A percentile compares a stretch with the other conserved stretches of the same genome.
These are phyloP conservation scores for Stegastes partitus DNA, from an alignment of 2,113 vertebrate species.

Conservation along the genomic window DNA sequence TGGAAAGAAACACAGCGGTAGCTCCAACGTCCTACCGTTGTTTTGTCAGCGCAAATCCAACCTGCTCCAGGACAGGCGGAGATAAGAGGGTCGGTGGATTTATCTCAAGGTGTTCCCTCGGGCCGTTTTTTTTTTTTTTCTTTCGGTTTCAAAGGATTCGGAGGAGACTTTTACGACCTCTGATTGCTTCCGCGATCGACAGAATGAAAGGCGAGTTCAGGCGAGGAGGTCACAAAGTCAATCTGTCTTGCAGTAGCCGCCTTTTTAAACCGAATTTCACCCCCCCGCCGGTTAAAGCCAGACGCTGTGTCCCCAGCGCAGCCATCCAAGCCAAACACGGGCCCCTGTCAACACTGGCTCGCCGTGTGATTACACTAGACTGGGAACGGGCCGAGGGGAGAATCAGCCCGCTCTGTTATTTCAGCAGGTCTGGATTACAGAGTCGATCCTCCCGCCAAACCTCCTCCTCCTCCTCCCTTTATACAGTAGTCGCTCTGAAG, in stretches of 20 bases:
- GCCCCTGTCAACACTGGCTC: slow-evolving; percentile 71
- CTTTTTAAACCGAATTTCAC: neutral
- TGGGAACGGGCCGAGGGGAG: slow-evolving; percentile 66
- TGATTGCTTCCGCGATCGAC: slow-evolving; percentile 29
- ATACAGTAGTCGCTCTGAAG: slow-evolving; percentile 70
- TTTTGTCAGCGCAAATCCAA: slow-evolving; percentile 60
- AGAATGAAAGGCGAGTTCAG: slow-evolving; percentile 24
- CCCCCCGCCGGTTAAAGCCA: slow-evolving; percentile 23
- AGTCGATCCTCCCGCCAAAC: slow-evolving; percentile 57
- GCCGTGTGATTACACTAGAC: slow-evolving; percentile 70
- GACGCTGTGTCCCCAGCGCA: slow-evolving; percentile 66
- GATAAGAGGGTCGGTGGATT: slow-evolving; percentile 51
- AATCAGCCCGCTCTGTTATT: slow-evolving; percentile 73
- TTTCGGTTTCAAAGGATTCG: slow-evolving; percentile 8
- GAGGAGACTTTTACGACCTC: slow-evolving; percentile 7
- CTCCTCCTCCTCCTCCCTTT: slow-evolving; percentile 32
- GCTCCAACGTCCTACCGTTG: slow-evolving; percentile 17
- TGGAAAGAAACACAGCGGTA: neutral
- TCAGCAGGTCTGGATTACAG: slow-evolving; percentile 80
- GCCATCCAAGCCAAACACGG: slow-evolving; percentile 74
- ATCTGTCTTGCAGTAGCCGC: slow-evolving; percentile 31
- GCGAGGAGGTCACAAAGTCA: slow-evolving; percentile 55
- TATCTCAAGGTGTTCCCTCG: slow-evolving; percentile 17
- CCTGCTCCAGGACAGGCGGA: slow-evolving; percentile 17
- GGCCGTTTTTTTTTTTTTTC: slow-evolving; percentile 9